Percentiles rank a stretch among this genome's conserved stretches.
Conservation (phyloP, 2,888 invertebrate genomes). For the Nebria brevicollis region DNA sequence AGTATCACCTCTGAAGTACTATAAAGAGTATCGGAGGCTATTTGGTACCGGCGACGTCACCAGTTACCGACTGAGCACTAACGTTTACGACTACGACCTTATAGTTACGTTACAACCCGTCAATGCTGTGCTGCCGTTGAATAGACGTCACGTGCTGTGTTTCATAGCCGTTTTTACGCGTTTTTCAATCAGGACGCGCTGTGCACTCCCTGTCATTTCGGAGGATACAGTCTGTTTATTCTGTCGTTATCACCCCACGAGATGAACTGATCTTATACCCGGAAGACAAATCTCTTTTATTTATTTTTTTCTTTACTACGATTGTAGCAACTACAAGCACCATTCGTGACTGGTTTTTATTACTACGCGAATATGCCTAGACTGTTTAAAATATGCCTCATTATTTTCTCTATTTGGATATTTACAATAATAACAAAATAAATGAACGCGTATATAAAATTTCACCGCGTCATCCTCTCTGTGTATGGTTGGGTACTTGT, state of each 20-base stretch:
- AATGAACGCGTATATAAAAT: background rate
- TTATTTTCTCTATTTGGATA: background rate
- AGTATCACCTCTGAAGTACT: conserved; percentile 51
- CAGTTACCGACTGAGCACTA: conserved; percentile 51
- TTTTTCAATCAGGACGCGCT: conserved; percentile 40
- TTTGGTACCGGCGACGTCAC: conserved; percentile 48
- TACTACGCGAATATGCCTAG: no score
- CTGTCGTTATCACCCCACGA: conserved; percentile 40
- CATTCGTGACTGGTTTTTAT: no score
- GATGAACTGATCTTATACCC: background rate
- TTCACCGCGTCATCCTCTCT: background rate
- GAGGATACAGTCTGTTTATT: conserved; percentile 45
- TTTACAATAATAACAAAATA: background rate
- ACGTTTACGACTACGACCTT: conserved; percentile 52
- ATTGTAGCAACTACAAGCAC: background rate
- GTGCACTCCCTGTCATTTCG: conserved; percentile 8
- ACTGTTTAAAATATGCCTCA: no score
- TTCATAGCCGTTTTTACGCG: conserved; percentile 45
- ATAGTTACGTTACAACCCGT: conserved; percentile 27
- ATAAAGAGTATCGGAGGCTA: conserved; percentile 49
- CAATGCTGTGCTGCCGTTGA: no score
- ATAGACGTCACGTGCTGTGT: conserved; percentile 39
- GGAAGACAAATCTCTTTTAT: background rate
- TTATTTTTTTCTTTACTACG: background rate
- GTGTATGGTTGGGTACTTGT: background rate